Percentiles rank a stretch among this genome's conserved stretches.
phyloP scores from a whole-genome alignment of 2,113 vertebrate species.

The Pterocles gutturalis region DNA sequence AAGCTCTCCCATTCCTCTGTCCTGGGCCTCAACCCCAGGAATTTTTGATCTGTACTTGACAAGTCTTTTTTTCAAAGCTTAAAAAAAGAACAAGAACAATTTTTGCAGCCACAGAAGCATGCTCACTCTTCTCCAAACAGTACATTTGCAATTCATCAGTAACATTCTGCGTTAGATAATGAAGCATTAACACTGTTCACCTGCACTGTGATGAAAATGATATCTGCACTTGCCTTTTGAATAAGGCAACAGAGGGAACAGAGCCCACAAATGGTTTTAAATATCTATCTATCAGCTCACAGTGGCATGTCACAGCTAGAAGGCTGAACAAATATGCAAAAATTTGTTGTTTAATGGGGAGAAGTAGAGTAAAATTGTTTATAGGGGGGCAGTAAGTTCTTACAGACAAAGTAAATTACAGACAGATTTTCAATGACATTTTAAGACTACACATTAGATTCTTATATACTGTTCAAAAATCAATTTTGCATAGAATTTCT shows the following conservation, averaged over 20 bases:
- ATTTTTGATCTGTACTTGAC: neutral
- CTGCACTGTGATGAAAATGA: slow-evolving; percentile 45
- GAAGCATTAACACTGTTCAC: slow-evolving; percentile 66
- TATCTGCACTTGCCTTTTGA: slow-evolving; percentile 52
- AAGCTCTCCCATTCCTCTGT: neutral
- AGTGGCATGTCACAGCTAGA: slow-evolving; percentile 67
- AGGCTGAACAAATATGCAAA: slow-evolving; percentile 75
- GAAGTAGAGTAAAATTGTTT: slow-evolving; percentile 77
- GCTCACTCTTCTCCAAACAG: neutral
- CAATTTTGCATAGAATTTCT: slow-evolving; percentile 80
- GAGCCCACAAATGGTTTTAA: slow-evolving; percentile 63
- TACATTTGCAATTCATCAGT: slow-evolving; percentile 43
- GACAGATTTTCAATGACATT: slow-evolving; percentile 82
- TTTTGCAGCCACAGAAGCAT: neutral
- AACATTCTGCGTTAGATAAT: slow-evolving; percentile 52
- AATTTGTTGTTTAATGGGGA: slow-evolving; percentile 71
- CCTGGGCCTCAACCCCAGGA: neutral
- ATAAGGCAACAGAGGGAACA: slow-evolving; percentile 60
- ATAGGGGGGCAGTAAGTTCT: slow-evolving; percentile 64
- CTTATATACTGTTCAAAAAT: slow-evolving; percentile 79
- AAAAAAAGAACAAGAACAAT: neutral
- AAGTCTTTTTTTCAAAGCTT: neutral
- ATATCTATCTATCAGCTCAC: slow-evolving; percentile 65
- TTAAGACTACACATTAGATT: slow-evolving; percentile 75
- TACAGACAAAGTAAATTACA: slow-evolving; percentile 74